Base-by-base conservation (phyloP, 2,888 invertebrate genomes). In the Drosophila ustulata region DNA sequence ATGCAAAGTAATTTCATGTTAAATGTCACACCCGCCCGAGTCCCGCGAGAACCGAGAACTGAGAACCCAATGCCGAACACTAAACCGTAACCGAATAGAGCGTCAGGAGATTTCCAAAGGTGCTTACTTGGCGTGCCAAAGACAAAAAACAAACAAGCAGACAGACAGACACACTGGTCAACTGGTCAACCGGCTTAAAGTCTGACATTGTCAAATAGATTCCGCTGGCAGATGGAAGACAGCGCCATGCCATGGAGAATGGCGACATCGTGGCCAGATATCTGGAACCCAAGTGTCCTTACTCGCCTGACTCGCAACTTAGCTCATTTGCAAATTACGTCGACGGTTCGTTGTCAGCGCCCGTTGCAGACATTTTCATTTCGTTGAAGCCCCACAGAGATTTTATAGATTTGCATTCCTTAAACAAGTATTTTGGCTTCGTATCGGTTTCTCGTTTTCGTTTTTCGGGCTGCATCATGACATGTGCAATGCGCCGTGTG, bases 1-100 rank as follows among this genome's bases (percentile, higher is more conserved):
- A 92, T 92, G 90, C 90, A 90, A 91, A 90, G 85, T 88, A 88
- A 89, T 90, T 91, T 89, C 90, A 91, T 91, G 90, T 91, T 86
- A 88, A 91, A 72, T 91, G 91, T 90, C 89, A 86, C 80, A 71
- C 82, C 76, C 81, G 70, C 71, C 67, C 71, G 32, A 45, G 2
- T 25, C 55, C 18, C 18, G 18, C 39, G 45, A 61, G 9, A 3
- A 7, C 7, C 49, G 23, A 52, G 41, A 37, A 43, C 39, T 39
- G 45, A 61, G 9, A 3, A 7, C 11, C 49, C 4, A 47, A 52
- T 11, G 3, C 47, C 39, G 18, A 41, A 23, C 30, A 49, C 53
- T n/a, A 18, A 37, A n/a, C 51, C 34, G 41, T 43, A 30, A 28
- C 34, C 51, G 39, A 23, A 25, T 32, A 57, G 18, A 41, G 28